Conservation (phyloP, 1,140 invertebrate species). For the Ditylenchus dipsaci region DNA sequence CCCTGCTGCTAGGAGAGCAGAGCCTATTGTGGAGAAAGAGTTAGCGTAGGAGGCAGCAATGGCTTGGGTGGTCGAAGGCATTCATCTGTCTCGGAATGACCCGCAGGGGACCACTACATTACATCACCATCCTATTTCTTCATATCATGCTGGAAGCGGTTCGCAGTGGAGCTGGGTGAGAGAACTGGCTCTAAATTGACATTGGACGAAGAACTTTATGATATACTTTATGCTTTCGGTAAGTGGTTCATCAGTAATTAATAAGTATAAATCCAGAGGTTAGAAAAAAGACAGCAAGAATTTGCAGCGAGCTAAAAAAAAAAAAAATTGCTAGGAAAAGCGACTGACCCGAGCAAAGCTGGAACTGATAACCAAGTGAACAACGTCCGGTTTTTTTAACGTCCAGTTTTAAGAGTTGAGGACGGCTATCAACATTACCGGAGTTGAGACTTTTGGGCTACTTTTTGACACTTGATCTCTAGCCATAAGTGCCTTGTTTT, state of each 20-base stretch:
- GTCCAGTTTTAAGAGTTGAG: no score
- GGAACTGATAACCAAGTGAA: no score
- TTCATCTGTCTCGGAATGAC: constrained; percentile 7
- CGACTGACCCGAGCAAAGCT: no score
- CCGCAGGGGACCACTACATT: not conserved
- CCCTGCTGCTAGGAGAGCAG: not conserved
- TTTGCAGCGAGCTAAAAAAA: no score
- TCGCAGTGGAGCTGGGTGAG: constrained; percentile 28
- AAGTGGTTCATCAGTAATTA: no score
- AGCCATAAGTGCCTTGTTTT: no score
- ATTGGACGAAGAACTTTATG: constrained; percentile 54
- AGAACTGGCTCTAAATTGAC: constrained; percentile 49
- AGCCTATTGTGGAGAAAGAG: not conserved
- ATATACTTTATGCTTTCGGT: constrained; percentile 53
- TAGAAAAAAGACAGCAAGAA: no score
- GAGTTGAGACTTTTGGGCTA: no score
- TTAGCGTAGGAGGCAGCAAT: not conserved
- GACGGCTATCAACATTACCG: no score
- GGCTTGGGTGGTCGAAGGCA: not conserved
- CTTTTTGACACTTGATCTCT: no score
- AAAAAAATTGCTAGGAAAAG: no score
- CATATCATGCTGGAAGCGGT: not conserved
- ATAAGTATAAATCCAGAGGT: not conserved
- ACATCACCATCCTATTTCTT: not conserved
- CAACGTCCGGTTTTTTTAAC: no score